phyloP scores from a whole-genome alignment of 2,113 vertebrate species.

The Planiliza haematocheilus region DNA sequence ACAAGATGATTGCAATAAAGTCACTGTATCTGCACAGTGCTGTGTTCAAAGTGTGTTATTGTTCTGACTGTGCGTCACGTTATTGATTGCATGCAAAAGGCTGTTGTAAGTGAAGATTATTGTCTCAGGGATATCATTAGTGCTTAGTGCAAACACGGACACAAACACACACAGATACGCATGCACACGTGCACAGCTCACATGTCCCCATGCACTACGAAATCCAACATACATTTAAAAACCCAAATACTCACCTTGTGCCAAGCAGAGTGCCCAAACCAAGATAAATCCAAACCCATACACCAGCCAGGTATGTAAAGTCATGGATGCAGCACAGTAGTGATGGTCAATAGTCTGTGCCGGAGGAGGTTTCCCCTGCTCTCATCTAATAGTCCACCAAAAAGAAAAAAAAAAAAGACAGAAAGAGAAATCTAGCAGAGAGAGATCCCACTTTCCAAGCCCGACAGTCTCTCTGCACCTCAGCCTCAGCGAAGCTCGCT shows the following conservation, averaged over 20 bases:
- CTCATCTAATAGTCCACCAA: slow-evolving; percentile 61
- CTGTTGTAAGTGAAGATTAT: slow-evolving; percentile 20
- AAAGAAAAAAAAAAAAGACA: slow-evolving; percentile 42
- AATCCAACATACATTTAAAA: not conserved
- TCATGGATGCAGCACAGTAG: slow-evolving; percentile 83
- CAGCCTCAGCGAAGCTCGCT: slow-evolving; percentile 52
- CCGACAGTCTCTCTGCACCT: slow-evolving; percentile 50
- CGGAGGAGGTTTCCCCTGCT: slow-evolving; percentile 49
- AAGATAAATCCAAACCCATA: slow-evolving; percentile 81
- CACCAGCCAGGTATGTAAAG: slow-evolving; percentile 78
- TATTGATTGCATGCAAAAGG: slow-evolving; percentile 22
- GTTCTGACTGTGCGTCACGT: not conserved
- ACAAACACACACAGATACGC: not conserved
- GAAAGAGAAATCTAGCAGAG: slow-evolving; percentile 40
- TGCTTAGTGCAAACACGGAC: not conserved
- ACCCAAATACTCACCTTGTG: slow-evolving; percentile 75
- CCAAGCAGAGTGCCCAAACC: slow-evolving; percentile 70
- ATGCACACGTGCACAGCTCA: not conserved
- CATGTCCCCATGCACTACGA: not conserved
- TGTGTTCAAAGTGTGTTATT: not conserved
- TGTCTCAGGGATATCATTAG: slow-evolving; percentile 21
- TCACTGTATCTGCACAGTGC: not conserved
- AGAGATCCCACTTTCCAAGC: slow-evolving; percentile 62
- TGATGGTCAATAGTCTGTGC: slow-evolving; percentile 56
- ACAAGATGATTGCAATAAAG: not conserved